Percentiles rank a stretch among this genome's conserved stretches.
These are phyloP conservation scores for Pedionomus torquatus DNA, from an alignment of 2,113 vertebrate species.

Conservation along the genomic window DNA sequence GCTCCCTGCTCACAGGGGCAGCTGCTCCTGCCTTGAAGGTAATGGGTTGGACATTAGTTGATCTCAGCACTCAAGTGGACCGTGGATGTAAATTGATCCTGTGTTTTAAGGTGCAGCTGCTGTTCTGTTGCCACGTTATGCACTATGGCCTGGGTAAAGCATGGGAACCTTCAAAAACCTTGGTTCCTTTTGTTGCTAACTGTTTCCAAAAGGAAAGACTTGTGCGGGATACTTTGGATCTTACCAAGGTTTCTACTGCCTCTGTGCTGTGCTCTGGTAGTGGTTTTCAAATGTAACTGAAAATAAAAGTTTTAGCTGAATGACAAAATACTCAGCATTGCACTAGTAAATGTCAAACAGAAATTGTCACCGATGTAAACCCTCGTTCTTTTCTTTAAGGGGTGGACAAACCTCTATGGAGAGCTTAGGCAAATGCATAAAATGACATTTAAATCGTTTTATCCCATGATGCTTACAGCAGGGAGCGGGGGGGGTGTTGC, in stretches of 20 bases:
- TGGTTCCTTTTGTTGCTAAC: not conserved
- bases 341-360: not conserved
- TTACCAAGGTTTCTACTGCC: not conserved
- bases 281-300: not conserved
- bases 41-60: too few species aligned
- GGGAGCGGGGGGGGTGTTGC: not conserved
- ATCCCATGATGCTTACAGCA: not conserved
- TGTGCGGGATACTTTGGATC: not conserved
- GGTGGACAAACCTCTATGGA: not conserved
- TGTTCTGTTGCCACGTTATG: not conserved
- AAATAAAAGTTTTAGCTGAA: not conserved
- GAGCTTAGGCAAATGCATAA: not conserved
- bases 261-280: not conserved
- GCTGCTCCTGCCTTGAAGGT: not conserved
- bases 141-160: accelerated
- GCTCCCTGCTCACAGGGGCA: not conserved
- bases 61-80: not conserved
- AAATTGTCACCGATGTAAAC: not conserved
- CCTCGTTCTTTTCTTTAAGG: not conserved
- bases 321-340: not conserved
- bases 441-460: not conserved
- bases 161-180: not conserved
- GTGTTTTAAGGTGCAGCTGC: not conserved
- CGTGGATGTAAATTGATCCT: accelerated
- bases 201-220: not conserved